Base-by-base conservation (phyloP, 2,113 vertebrate genomes). In the Gnathonemus longibarbis region DNA sequence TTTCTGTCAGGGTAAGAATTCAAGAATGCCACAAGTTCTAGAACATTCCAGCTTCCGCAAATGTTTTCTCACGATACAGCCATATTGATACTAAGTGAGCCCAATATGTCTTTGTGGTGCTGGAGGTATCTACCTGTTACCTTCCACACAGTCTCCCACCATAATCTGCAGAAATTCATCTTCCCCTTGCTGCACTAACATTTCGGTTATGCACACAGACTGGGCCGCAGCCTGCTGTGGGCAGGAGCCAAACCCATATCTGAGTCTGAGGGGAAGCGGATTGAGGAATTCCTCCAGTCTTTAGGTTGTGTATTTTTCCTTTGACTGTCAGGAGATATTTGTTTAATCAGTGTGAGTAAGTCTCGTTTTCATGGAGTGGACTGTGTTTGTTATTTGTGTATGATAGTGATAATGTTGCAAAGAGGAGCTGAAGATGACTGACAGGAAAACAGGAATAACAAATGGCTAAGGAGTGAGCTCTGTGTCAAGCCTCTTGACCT, bases 231-330 rank as follows among this genome's bases (percentile, higher is more conserved):
- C n/a, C 46, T 87, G n/a, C 19, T 15, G 48, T 53, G 85, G 50
- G 85, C 50, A 52, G n/a, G 4, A 53, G 50, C 50, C 84, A 86
- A 86, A 86, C 21, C 84, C 42, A 50, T 13, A 50, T 11, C 45
- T 53, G 11, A 39, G 31, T 56, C 56, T 56, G 85, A 35, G 50
- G 85, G 48, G 48, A 87, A 87, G 48, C 5, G n/a, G 13, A 9
- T 21, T 11, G n/a, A 17, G 31, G 50, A 31, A 87, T 35, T 9
- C 49, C 27, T 53, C 7, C 85, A 87, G 49, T 15, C 27, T 92
- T 92, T 93, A 91, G 90, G 84, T 92, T 92, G 93, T 93, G 91
- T 95, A 91, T 94, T 94, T 94, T 93, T 92, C 93, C 93, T 92
- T 92, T 91, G 92, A 70, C 89, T 91, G 93, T 92, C 91, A 93